Conservation (phyloP, 2,888 invertebrate genomes). For the Stenodema calcarata region DNA sequence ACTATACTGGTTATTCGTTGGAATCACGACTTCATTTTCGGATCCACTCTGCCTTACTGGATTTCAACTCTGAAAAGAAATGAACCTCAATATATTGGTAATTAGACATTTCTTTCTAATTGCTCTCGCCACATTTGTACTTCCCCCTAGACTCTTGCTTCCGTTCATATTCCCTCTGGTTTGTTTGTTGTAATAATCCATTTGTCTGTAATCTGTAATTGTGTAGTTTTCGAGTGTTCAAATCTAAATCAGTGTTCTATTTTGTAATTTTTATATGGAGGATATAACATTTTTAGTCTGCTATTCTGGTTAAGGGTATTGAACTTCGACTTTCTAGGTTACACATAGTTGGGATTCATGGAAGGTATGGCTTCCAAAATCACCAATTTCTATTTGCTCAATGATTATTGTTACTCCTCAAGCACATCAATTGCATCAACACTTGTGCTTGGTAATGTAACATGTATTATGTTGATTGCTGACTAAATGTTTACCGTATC, state of each 20-base stretch:
- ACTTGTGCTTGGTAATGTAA: too few species aligned
- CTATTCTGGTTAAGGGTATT: too few species aligned
- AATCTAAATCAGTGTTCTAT: background rate
- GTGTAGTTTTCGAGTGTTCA: too few species aligned
- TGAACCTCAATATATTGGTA: background rate
- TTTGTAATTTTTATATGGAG: background rate
- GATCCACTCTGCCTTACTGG: slow-evolving; percentile 73
- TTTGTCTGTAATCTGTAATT: background rate
- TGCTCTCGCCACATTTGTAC: background rate
- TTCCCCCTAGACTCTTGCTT: background rate
- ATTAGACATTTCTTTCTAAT: background rate
- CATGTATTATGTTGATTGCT: too few species aligned
- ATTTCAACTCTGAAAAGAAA: slow-evolving; percentile 51
- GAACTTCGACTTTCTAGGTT: too few species aligned
- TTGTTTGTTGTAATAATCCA: background rate
- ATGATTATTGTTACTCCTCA: too few species aligned
- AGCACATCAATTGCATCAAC: too few species aligned
- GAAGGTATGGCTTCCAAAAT: too few species aligned
- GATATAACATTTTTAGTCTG: background rate
- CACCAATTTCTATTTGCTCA: too few species aligned
- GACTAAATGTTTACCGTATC: too few species aligned
- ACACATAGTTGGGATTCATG: background rate
- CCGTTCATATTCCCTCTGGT: background rate
- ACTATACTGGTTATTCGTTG: slow-evolving; percentile 84
- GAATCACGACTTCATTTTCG: slow-evolving; percentile 90